Base-by-base conservation (phyloP, 2,888 invertebrate species). In the Meliscaeva auricollis region DNA sequence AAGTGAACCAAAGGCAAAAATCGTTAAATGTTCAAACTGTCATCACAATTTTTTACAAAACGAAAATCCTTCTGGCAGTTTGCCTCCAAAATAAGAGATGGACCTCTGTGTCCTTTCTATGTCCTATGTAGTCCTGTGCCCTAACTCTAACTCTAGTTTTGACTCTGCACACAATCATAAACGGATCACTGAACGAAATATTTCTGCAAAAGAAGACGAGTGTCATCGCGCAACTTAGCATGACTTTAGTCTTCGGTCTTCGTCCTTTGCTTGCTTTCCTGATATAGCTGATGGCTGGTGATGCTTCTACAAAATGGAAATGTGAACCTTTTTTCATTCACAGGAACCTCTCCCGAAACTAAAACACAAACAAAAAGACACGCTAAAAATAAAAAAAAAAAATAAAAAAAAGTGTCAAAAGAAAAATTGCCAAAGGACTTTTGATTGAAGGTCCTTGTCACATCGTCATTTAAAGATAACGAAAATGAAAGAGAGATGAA, bases 21-120 rank as follows among this genome's bases (percentile, higher is more conserved):
- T 83, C 69, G 72, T 69, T 70, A 79, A 78, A 79, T 83, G 83
- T 69, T 74, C 68, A 83, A 83, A 73, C 83, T 83, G 83, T 78
- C 83, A 78, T 83, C 78, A 70, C 69, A 64, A 4, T 4, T 26
- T 64, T 78, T 38, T 74, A 56, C 38, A 58, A 50, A 44, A 70
- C 35, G 44, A 41, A 60, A 52, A 35, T 66, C 50, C 66, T 66
- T 66, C 50, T 66, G 66, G 66, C 66, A 66, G 13, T 66, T 66
- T 66, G 66, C 48, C 50, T 66, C 8, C n/a, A 1, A 50, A 62
- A 44, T 41, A 66, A 20, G 13, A 48, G 30, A 48, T 50, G 50
- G 50, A 66, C 66, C 48, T n/a, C n/a, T 48, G 48, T 46, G 44
- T 30, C 26, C 58, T 15, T 13, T 8, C 15, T 48, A 17, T 20